A percentile compares a stretch with the other conserved stretches of the same genome.
Evolutionary conservation across 2,888 invertebrate genomes (phyloP).

Genomic region (Caenorhabditis sp.): DNA sequence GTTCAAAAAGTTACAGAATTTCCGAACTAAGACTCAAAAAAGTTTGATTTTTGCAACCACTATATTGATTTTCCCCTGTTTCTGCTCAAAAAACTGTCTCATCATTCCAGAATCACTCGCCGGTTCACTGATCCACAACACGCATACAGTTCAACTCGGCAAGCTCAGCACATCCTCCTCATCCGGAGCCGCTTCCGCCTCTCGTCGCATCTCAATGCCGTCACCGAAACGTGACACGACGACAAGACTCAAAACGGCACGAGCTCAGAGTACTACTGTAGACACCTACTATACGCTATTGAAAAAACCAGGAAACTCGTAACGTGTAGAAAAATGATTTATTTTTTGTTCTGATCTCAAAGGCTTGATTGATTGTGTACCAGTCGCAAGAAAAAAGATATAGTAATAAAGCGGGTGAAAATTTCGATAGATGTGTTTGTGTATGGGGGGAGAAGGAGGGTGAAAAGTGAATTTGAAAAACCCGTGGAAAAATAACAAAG

Average conservation of each 20-base stretch:
- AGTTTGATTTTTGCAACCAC: no score
- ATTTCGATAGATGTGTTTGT: not conserved
- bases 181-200: conserved; percentile 4
- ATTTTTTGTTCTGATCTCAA: not conserved
- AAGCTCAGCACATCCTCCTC: conserved; percentile 30
- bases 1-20: no score
- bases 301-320: not conserved
- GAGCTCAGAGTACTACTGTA: conserved; percentile 28
- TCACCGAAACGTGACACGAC: conserved; percentile 21
- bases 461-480: conserved; percentile 1
- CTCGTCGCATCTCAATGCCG: conserved; percentile 29
- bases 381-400: not conserved
- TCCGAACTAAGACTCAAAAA: no score
- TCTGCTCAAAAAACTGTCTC: not conserved
- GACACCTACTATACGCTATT: conserved; percentile 30
- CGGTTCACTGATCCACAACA: conserved; percentile 23
- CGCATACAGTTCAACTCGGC: not conserved
- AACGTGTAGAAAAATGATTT: no score
- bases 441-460: not conserved
- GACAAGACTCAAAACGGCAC: conserved; percentile 5
- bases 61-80: no score
- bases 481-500: not conserved
- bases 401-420: not conserved
- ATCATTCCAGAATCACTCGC: conserved; percentile 32
- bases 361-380: not conserved